A percentile compares a stretch with the other conserved stretches of the same genome.
These are phyloP conservation scores for Jordanella pulchra DNA, from an alignment of 2,797 vertebrate species.

Conservation along the genomic window DNA sequence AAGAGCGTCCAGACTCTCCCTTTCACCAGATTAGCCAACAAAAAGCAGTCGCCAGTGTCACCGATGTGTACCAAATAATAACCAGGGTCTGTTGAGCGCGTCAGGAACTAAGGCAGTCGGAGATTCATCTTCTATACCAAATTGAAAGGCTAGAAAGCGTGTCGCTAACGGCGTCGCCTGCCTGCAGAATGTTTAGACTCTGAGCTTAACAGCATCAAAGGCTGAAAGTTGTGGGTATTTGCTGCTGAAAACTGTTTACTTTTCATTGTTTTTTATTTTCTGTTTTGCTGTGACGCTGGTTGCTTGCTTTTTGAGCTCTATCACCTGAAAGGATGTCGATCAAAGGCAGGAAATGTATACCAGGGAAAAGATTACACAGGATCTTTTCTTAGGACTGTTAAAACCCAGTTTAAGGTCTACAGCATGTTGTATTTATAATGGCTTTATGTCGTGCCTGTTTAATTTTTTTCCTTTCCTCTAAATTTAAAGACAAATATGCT, in stretches of 20 bases:
- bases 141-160: conserved; percentile 47
- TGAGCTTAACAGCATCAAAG: conserved; percentile 44
- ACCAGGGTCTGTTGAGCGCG: conserved; percentile 50
- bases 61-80: conserved; percentile 73
- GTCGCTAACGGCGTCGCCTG: conserved; percentile 48
- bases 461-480: conserved; percentile 67
- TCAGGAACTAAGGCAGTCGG: conserved; percentile 26
- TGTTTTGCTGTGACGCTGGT: conserved; percentile 75
- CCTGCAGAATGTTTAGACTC: conserved; percentile 64
- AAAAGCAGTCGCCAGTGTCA: conserved; percentile 73
- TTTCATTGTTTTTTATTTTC: conserved; percentile 52
- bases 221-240: conserved; percentile 54
- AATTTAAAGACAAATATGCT: conserved; percentile 73
- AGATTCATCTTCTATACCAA: conserved; percentile 60
- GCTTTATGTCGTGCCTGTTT: conserved; percentile 85
- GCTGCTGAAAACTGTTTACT: conserved; percentile 75
- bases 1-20: conserved; percentile 27
- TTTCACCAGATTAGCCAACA: conserved; percentile 39
- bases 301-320: conserved; percentile 63
- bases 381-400: conserved; percentile 79
- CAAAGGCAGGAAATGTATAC: conserved; percentile 59
- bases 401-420: conserved; percentile 76
- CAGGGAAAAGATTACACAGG: conserved; percentile 72
- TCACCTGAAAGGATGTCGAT: conserved; percentile 56
- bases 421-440: conserved; percentile 85